phyloP scores from a whole-genome alignment of 2,113 vertebrate species.

The Delphinus delphis region DNA sequence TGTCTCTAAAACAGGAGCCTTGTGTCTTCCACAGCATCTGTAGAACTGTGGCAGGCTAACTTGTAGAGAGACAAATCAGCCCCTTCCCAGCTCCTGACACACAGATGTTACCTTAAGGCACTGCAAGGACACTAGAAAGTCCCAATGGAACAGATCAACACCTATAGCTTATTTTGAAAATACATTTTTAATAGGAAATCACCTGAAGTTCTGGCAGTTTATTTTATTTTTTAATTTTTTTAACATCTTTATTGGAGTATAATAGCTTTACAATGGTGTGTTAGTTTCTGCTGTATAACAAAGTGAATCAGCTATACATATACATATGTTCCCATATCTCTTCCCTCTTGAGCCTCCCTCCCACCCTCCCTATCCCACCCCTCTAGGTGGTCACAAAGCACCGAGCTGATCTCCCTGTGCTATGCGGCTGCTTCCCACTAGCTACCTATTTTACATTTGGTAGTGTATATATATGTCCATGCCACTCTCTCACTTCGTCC shows the following conservation, averaged over 20 bases:
- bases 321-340: accelerated
- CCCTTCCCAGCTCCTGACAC: background rate
- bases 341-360: no score
- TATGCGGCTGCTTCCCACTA: no score
- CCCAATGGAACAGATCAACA: background rate
- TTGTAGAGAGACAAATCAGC: background rate
- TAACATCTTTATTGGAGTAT: no score
- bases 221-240: background rate
- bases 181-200: background rate
- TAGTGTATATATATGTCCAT: no score
- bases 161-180: background rate
- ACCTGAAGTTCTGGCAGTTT: background rate
- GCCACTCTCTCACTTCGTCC: no score
- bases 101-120: background rate
- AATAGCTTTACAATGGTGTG: no score
- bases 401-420: no score
- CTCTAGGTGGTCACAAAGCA: no score
- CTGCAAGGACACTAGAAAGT: background rate
- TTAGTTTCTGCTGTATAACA: no score
- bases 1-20: background rate
- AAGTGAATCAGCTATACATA: no score
- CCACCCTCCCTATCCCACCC: no score
- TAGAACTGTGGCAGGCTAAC: background rate
- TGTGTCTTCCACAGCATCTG: background rate
- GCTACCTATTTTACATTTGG: no score